Evolutionary conservation across 64 coral and sea anemone species (phyloP), one percentile per base, ranked within the genome.

Genomic region (Porites lutea): DNA sequence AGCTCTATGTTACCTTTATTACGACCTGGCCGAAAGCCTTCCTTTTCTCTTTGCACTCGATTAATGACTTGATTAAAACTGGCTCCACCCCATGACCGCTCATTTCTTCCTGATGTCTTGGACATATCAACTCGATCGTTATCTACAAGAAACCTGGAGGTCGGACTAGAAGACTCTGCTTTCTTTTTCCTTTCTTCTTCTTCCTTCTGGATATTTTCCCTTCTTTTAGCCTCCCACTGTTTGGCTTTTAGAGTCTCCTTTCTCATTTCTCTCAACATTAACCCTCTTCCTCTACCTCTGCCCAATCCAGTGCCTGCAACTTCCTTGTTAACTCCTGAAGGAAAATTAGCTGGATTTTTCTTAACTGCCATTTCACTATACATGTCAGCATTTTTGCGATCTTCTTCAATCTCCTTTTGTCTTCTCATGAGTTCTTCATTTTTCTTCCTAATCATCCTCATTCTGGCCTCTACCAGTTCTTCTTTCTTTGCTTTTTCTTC

Each of bases 391-490:
- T 91, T 90, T 61, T 49, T 94, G 10, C 87, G 93, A 65, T 97
- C 95, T 83, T 97, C 95, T 77, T 97, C 95, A 64, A 97, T 97
- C 61, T 97, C 95, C 18, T 94, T 83, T 59, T 94, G 92, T 62
- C 95, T 70, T 71, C 72, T 97, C 62, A 97, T 18, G 8, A 93
- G 74, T 21, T 97, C 92, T 88, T 97, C 95, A 91, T 97, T 97
- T 76, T 97, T 97, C 87, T 91, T 86, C 78, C 83, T 90, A 21
- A 94, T 94, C 6, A 74, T 58, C 65, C 72, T 94, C 71, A 97
- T 97, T 72, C 80, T 97, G 65, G 93, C 95, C 68, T 97, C 95
- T 44, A 97, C 78, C 19, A 94, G 48, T 58, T 77, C 87, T 82
- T 97, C 87, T 76, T 94, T 97, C 50, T 86, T 93, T 37, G 81